These are phyloP conservation scores for Latheticus oryzae DNA, from an alignment of 2,888 invertebrate species.

Conservation along the genomic window DNA sequence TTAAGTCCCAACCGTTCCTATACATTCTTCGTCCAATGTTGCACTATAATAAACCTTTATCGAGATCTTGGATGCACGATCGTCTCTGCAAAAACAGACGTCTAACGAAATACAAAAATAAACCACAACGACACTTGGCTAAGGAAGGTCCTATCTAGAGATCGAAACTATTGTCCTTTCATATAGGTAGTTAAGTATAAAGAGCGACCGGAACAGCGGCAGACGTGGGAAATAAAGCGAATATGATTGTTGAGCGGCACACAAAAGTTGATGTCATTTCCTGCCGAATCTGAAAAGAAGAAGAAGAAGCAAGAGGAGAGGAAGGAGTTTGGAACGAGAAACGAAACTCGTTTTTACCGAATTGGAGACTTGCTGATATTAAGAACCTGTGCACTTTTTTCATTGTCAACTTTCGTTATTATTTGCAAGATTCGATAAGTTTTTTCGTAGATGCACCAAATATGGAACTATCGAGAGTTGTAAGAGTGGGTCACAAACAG, in stretches of 20 bases:
- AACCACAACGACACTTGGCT: too few relatives aligned
- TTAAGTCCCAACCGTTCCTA: conserved; percentile 45
- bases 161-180: conserved; percentile 20
- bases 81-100: conserved; percentile 29
- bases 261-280: conserved; percentile 9
- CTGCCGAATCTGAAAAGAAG: conserved; percentile 5
- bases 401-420: conserved; percentile 22
- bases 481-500: conserved; percentile 16
- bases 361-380: conserved; percentile 15
- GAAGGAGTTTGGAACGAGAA: neutral
- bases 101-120: conserved; percentile 8
- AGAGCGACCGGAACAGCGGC: conserved; percentile 11
- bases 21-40: conserved; percentile 47
- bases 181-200: neutral
- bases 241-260: too few relatives aligned
- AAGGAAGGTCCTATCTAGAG: conserved; percentile 1
- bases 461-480: conserved; percentile 16
- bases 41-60: conserved; percentile 49
- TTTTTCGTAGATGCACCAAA: conserved; percentile 15
- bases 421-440: conserved; percentile 5
- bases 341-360: conserved; percentile 16
- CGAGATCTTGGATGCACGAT: conserved; percentile 39
- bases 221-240: conserved; percentile 10
- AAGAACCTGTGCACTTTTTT: conserved; percentile 10
- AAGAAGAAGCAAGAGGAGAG: neutral